Percentiles rank a stretch among this genome's conserved stretches.
Evolutionary conservation across 2,113 vertebrate genomes (phyloP).

Genomic region (Acanthochromis polyacanthus): DNA sequence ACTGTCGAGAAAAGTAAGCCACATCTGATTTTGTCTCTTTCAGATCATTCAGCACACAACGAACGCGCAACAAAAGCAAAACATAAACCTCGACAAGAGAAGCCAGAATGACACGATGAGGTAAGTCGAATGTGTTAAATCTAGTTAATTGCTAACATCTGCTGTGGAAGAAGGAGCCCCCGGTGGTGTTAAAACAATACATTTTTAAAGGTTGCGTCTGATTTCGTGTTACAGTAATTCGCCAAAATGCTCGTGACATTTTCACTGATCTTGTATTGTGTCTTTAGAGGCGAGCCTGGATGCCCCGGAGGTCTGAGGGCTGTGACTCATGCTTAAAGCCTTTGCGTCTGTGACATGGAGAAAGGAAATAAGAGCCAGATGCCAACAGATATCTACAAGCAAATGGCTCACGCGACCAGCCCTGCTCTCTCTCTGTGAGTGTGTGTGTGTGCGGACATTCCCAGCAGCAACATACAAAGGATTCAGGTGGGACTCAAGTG

Average conservation of each 20-base stretch:
- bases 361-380: slow-evolving; percentile 88
- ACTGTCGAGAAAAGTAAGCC: not conserved
- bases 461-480: slow-evolving; percentile 44
- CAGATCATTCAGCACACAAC: not conserved
- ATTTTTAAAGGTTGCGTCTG: slow-evolving; percentile 13
- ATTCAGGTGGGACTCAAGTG: slow-evolving; percentile 67
- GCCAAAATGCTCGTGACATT: slow-evolving; percentile 59
- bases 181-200: slow-evolving; percentile 18
- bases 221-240: slow-evolving; percentile 37
- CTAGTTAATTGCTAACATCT: slow-evolving; percentile 6
- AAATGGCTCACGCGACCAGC: slow-evolving; percentile 77
- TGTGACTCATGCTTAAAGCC: slow-evolving; percentile 83
- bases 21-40: slow-evolving; percentile 3
- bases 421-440: slow-evolving; percentile 28
- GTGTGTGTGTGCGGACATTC: slow-evolving; percentile 34
- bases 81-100: not conserved
- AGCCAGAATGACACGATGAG: not conserved
- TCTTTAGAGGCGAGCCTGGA: slow-evolving; percentile 65
- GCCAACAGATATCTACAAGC: slow-evolving; percentile 83
- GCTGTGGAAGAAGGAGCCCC: not conserved
- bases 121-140: not conserved
- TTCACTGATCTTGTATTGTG: slow-evolving; percentile 64
- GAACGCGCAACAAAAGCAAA: not conserved
- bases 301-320: slow-evolving; percentile 77
- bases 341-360: slow-evolving; percentile 75